A percentile compares a stretch with the other conserved stretches of the same genome.
Conservation (phyloP, 2,888 invertebrate species). For the Laothoe populi region DNA sequence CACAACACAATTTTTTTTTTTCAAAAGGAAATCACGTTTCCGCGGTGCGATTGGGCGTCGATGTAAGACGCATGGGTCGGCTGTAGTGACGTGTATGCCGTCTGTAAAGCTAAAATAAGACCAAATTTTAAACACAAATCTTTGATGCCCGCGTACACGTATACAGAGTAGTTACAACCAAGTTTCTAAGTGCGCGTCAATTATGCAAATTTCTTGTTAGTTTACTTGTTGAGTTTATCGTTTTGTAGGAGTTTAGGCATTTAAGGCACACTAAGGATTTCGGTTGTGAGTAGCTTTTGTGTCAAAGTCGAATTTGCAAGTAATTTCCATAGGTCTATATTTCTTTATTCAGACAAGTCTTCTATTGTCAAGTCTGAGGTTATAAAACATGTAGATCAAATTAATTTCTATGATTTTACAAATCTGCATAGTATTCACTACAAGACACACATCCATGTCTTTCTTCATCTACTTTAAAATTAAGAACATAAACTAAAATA, state of each 20-base stretch:
- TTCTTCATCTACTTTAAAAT: no score
- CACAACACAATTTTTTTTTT: slow-evolving; percentile 35
- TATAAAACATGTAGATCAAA: no score
- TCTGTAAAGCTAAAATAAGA: slow-evolving; percentile 85
- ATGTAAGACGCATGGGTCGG: slow-evolving; percentile 82
- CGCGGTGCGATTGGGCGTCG: slow-evolving; percentile 56
- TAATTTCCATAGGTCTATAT: neutral
- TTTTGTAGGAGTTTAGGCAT: neutral
- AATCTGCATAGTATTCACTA: no score
- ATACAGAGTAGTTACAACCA: slow-evolving; percentile 68
- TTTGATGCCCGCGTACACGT: slow-evolving; percentile 67
- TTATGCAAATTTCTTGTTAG: neutral
- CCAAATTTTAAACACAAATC: slow-evolving; percentile 85
- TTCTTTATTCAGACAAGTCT: no score
- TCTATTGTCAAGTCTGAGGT: no score
- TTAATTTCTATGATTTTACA: no score
- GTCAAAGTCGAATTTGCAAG: neutral
- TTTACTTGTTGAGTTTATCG: neutral
- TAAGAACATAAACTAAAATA: no score
- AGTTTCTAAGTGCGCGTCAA: slow-evolving; percentile 22
- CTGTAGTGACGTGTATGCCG: slow-evolving; percentile 81
- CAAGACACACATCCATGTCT: no score
- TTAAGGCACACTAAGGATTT: neutral
- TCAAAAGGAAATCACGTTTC: slow-evolving; percentile 25
- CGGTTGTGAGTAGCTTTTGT: neutral